Evolutionary conservation across 2,888 invertebrate genomes (phyloP), one percentile per base, ranked within the genome.

Genomic region (Thymelicus lineola): DNA sequence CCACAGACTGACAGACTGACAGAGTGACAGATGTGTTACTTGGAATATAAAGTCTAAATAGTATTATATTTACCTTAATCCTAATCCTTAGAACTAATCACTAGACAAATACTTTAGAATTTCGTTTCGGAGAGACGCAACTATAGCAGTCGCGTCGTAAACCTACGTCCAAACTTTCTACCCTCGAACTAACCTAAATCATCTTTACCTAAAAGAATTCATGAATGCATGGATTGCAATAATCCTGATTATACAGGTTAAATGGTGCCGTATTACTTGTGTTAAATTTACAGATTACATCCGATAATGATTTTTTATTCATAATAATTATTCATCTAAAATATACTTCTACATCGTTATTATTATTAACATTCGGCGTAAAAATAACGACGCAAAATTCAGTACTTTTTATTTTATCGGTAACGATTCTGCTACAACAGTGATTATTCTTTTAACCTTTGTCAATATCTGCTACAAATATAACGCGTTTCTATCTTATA

Each of bases 81-180:
- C 15, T 50, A 38, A 38, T 57, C 45, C 86, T 89, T 89, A 89
- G n/a, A 72, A 61, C 85, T 90, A 88, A 75, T 81, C 79, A 83
- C 86, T 90, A 91, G 79, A 87, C 82, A 85, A 80, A 80, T 85
- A 89, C 82, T 92, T 93, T 93, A 91, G 91, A 93, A 92, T 93
- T 90, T 93, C 89, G 90, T 93, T 92, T 90, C 90, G 83, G 85
- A 86, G 79, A 85, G 83, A 86, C 86, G 77, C 80, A 81, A 82
- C 83, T 74, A 74, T 57, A 57, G 6, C 76, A 74, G 78, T 79
- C 77, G 79, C 82, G 79, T 79, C 82, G 73, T 83, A 73, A 73
- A 80, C 75, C 82, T 86, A 86, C 80, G 75, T 77, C 78, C 74
- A 79, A 80, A 80, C 78, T 72, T 75, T 76, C 82, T 83, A 81